phyloP scores from a whole-genome alignment of 2,888 invertebrate genomes.

The Ormyrus labotus region DNA sequence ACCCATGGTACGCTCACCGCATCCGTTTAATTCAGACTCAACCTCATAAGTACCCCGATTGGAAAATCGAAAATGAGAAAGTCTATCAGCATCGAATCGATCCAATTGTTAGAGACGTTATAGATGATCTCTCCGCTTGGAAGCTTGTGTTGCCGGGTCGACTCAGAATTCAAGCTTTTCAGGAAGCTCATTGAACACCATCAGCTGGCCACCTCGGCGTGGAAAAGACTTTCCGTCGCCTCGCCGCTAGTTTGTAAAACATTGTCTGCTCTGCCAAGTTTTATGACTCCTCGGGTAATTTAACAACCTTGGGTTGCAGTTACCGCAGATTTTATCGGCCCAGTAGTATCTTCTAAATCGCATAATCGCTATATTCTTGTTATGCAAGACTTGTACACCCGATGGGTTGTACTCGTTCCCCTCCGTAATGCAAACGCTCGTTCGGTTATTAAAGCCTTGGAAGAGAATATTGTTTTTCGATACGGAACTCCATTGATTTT shows the following conservation, averaged over 20 bases:
- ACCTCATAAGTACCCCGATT: too few relatives aligned
- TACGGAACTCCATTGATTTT: neutral
- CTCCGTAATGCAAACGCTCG: neutral
- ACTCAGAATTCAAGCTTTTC: too few relatives aligned
- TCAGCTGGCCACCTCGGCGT: conserved; percentile 5
- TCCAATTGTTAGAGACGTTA: too few relatives aligned
- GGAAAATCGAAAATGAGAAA: too few relatives aligned
- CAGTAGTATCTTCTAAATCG: neutral
- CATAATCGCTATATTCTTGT: neutral
- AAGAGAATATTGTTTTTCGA: neutral
- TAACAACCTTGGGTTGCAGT: conserved; percentile 8
- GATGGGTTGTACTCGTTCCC: neutral
- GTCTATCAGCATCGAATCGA: too few relatives aligned
- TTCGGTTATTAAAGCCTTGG: neutral
- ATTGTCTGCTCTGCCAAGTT: neutral
- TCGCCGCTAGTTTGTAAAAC: neutral
- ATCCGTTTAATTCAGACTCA: too few relatives aligned
- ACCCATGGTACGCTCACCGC: too few relatives aligned
- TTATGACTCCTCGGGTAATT: neutral
- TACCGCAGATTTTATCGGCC: neutral
- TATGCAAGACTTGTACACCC: neutral
- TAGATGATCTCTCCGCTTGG: too few relatives aligned
- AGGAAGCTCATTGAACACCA: neutral
- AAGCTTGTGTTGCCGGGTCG: too few relatives aligned
- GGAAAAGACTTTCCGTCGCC: neutral